These are phyloP conservation scores for Masticophis lateralis DNA, from an alignment of 2,797 vertebrate genomes.

Conservation along the genomic window DNA sequence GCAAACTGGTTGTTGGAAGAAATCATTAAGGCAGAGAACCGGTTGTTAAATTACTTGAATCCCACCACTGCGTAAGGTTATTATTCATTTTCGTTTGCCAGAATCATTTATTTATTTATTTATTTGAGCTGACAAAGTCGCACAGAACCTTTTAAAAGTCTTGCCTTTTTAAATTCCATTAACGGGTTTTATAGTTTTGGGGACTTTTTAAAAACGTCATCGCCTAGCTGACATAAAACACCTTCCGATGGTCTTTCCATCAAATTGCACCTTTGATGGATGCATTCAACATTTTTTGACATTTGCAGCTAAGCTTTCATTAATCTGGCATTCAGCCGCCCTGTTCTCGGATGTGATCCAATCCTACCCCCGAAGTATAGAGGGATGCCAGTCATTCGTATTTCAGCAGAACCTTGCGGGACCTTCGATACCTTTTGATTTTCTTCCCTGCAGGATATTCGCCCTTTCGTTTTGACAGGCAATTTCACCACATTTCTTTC, in stretches of 20 bases:
- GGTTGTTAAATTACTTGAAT: too few relatives aligned
- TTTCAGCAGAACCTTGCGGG: fast-evolving
- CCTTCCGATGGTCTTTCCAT: not conserved
- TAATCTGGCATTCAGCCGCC: conserved; percentile 41
- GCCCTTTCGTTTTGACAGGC: not conserved
- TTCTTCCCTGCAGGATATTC: conserved; percentile 1
- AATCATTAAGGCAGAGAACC: too few relatives aligned
- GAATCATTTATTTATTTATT: too few relatives aligned
- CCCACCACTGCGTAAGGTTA: not conserved
- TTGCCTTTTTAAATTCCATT: not conserved
- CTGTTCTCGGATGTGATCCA: conserved; percentile 12
- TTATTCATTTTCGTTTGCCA: too few relatives aligned
- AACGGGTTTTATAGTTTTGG: not conserved
- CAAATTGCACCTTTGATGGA: not conserved
- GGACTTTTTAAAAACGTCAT: not conserved
- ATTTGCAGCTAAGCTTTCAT: not conserved
- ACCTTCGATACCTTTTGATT: not conserved
- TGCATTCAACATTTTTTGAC: not conserved
- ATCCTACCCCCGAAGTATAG: not conserved
- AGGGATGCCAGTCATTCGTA: not conserved
- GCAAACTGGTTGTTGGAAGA: too few relatives aligned
- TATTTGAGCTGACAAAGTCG: not conserved
- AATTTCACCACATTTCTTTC: conserved; percentile 28
- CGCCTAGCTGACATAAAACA: not conserved
- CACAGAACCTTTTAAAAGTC: conserved; percentile 5